A percentile compares a stretch with the other conserved stretches of the same genome.
phyloP scores from a whole-genome alignment of 2,888 invertebrate species.

The Craniophora ligustri region DNA sequence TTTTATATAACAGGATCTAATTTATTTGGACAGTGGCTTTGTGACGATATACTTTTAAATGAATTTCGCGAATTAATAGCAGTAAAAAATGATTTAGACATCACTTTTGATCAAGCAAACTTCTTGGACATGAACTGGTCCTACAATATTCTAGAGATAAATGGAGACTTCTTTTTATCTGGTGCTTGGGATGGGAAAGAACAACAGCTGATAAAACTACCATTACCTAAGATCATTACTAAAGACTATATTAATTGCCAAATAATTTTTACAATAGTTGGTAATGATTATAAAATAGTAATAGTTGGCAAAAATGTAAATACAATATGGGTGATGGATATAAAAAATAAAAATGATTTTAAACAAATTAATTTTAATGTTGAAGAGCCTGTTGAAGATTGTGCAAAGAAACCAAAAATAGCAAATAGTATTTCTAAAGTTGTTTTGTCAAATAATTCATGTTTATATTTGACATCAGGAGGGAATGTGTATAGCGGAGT shows the following conservation, averaged over 20 bases:
- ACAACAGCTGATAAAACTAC: conserved; percentile 61
- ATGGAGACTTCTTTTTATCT: conserved; percentile 66
- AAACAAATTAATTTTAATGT: conserved; percentile 62
- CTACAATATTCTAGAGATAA: conserved; percentile 73
- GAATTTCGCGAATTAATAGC: conserved; percentile 59
- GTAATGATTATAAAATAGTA: conserved; percentile 74
- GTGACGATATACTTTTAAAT: conserved; percentile 57
- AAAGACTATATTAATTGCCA: conserved; percentile 46
- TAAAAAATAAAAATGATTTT: conserved; percentile 58
- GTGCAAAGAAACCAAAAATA: conserved; percentile 58
- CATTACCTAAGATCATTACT: conserved; percentile 62
- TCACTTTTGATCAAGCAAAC: conserved; percentile 43
- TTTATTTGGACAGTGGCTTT: conserved; percentile 81
- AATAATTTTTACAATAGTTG: conserved; percentile 62
- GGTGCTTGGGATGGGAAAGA: conserved; percentile 72
- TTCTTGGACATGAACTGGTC: conserved; percentile 75
- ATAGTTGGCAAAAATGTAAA: conserved; percentile 60
- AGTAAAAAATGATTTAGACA: conserved; percentile 42
- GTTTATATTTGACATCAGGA: conserved; percentile 68
- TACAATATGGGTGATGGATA: conserved; percentile 65
- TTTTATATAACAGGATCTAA: conserved; percentile 76
- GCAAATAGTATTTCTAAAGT: conserved; percentile 64
- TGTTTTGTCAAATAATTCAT: conserved; percentile 62
- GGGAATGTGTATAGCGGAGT: conserved; percentile 86
- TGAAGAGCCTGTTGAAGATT: conserved; percentile 60